Percentiles rank a stretch among this genome's conserved stretches.
phyloP scores from a whole-genome alignment of 2,888 invertebrate genomes.

The Cheiracanthium punctorium region DNA sequence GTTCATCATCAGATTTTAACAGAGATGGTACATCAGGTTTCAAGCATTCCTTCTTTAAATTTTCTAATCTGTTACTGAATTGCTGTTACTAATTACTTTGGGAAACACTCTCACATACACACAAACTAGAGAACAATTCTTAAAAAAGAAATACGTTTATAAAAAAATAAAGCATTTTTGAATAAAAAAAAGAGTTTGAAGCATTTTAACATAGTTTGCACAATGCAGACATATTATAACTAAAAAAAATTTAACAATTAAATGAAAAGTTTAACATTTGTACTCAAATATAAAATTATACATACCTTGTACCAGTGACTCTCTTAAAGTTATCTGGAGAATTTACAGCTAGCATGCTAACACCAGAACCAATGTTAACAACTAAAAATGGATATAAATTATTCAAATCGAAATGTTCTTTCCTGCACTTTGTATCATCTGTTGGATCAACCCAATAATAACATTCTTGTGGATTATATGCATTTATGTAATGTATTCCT shows the following conservation, averaged over 20 bases:
- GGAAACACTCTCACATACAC: too few species aligned
- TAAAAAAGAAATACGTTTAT: too few species aligned
- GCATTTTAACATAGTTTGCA: neutral
- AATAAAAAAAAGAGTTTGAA: too few species aligned
- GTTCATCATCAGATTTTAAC: too few species aligned
- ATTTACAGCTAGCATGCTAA: constrained; percentile 93
- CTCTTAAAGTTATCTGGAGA: constrained; percentile 89
- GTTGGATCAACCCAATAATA: constrained; percentile 94
- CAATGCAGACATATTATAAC: neutral
- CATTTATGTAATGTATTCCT: constrained; percentile 94
- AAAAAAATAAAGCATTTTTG: too few species aligned
- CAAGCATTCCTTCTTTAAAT: too few species aligned
- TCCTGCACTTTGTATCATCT: constrained; percentile 82
- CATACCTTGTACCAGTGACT: constrained; percentile 95
- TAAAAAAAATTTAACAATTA: neutral
- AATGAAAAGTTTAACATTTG: constrained; percentile 2
- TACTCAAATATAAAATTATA: neutral
- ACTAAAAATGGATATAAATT: constrained; percentile 84
- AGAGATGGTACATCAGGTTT: too few species aligned
- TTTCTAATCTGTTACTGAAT: too few species aligned
- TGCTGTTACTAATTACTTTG: too few species aligned
- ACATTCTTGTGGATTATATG: constrained; percentile 91
- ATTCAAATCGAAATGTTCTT: constrained; percentile 80
- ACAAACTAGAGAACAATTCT: too few species aligned
- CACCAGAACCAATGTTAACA: constrained; percentile 98